Evolutionary conservation across 2,797 vertebrate species (phyloP), one percentile per base, ranked within the genome.

Genomic region (Eulemur rubriventer): DNA sequence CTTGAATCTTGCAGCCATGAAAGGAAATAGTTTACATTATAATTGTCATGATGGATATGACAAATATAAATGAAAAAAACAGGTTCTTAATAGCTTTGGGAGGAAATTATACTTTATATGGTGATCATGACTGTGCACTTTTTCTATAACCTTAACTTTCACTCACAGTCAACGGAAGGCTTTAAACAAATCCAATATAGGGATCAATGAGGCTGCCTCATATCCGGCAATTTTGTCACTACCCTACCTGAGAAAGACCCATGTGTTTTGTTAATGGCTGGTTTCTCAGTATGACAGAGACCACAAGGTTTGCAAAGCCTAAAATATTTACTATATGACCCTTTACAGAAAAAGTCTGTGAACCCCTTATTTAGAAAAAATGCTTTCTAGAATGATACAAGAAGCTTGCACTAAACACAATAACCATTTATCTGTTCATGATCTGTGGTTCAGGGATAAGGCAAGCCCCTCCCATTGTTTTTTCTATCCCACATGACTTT

Each of bases 1-100:
- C 38, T 89, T 57, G 26, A 92, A 24, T 59, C 38, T 70, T 30
- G 0, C 11, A 63, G 67, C 18, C 13, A n/a, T 30, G 46, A 89
- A 97, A 95, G 33, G 13, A 84, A 92, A 48, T 0, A 7, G 3
- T 95, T 93, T 61, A 80, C 2, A 89, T 59, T 86, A 50, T 79
- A 95, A 88, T 65, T 87, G 33, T 73, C 30, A 73, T 84, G 38
- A 72, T 80, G 48, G 57, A 59, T 59, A 26, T 59, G 57, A 88
- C 48, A 96, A 73, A 72, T 61, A 43, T 48, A 92, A 89, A 78
- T 72, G 57, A 59, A 59, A 26, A 65, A 92, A 8, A 67, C 7
- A 83, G 7, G 4, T 43, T 83, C 7, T 87, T 84, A 84, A 52
- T 52, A 84, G 20, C 28, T 89, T 67, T 24, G n/a, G 4, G 46